Percentiles rank a stretch among this genome's conserved stretches.
phyloP scores from a whole-genome alignment of 2,888 invertebrate genomes.

The Cecidostiba fungosa region DNA sequence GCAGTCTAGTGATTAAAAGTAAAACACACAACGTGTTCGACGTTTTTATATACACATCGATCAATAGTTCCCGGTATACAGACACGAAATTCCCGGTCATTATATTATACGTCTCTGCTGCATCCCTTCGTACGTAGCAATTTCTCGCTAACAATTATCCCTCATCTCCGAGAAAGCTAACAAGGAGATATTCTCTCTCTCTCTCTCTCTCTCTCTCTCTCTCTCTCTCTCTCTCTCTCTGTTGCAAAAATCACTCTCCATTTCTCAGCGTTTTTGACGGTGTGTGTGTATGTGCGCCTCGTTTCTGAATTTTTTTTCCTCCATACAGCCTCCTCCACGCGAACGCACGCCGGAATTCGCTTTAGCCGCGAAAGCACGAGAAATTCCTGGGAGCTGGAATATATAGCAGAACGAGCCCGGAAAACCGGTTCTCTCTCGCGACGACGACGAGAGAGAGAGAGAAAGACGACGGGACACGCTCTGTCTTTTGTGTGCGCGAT shows the following conservation, averaged over 20 bases:
- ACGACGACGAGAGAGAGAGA: constrained; percentile 18
- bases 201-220: no score
- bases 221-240: not conserved
- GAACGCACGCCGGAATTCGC: constrained; percentile 67
- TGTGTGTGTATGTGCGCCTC: not conserved
- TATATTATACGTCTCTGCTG: not conserved
- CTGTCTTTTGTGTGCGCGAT: constrained; percentile 28
- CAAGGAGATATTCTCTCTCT: no score
- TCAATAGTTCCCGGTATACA: constrained; percentile 20
- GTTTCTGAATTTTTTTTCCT: not conserved
- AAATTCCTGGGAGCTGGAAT: constrained; percentile 69
- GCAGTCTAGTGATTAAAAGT: no score
- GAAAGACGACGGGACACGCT: constrained; percentile 16
- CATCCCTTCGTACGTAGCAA: not conserved
- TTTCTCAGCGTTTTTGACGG: not conserved
- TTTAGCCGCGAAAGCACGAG: constrained; percentile 71
- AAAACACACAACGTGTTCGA: not conserved
- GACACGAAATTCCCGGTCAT: constrained; percentile 31
- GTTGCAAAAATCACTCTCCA: not conserved
- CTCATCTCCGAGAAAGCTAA: not conserved
- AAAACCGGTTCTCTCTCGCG: constrained; percentile 70
- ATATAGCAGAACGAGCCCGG: constrained; percentile 43
- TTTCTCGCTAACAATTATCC: constrained; percentile 13
- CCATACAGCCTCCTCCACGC: not conserved
- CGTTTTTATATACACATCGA: constrained; percentile 3